Evolutionary conservation across 2,113 vertebrate genomes (phyloP), one percentile per base, ranked within the genome.

Genomic region (Oryzias javanicus): DNA sequence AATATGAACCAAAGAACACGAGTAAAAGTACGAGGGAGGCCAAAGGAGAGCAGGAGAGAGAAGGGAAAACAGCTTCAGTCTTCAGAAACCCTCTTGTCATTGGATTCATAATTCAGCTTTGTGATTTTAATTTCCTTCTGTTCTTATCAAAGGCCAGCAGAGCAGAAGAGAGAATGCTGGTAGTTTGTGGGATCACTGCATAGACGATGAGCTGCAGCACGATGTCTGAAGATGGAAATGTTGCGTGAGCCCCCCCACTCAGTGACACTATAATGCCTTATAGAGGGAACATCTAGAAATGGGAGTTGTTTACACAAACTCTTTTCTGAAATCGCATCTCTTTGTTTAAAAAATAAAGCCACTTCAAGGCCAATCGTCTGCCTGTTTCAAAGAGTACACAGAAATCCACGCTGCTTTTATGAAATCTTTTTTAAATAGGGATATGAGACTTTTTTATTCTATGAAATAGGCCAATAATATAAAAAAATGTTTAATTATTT

Each of bases 71-170:
- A 60, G 48, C 64, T 59, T 64, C 76, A 76, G 74, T 74, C 81
- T 86, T 88, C 65, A 18, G 85, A 90, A 88, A 84, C 84, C 76
- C 81, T 87, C 86, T 91, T 91, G 88, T 91, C 89, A 89, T 83
- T 85, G 85, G 87, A 92, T 93, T 88, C 80, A 93, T 92, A 92
- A 93, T 93, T 92, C 90, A 93, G 88, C 80, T 86, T 86, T 78
- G 72, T 91, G 87, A 92, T 93, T 93, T 93, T 92, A 91, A 93
- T 93, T 92, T 92, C 91, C 86, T 81, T 93, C 90, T 91, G 92
- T 93, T 92, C 90, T 92, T 91, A 90, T 90, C 89, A 92, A 92
- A 90, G 84, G 78, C 79, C 60, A 49, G 71, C 55, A 72, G 82
- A 80, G 77, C 75, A 85, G 88, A 77, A 69, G 70, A 78, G 89